Conservation (phyloP, 2,888 invertebrate species). For the Gastrophysa polygoni region DNA sequence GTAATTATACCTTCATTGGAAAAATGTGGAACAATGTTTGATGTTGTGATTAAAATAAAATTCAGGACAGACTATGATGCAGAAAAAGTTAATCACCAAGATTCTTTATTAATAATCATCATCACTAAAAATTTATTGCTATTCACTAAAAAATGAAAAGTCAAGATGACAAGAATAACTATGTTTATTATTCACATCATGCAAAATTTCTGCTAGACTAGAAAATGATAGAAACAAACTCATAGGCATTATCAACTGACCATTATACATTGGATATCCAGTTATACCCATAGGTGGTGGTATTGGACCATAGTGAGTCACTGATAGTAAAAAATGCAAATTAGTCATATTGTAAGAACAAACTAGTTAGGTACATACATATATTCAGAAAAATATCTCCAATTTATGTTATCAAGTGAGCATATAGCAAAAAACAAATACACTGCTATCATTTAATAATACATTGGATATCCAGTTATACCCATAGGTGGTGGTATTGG, state of each 20-base stretch:
- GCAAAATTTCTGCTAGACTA: not conserved
- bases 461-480: conserved; percentile 7
- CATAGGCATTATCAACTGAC: conserved; percentile 12
- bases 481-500: conserved; percentile 18
- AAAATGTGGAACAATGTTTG: no score
- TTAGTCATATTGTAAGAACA: not conserved
- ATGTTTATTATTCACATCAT: not conserved
- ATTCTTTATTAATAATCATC: no score
- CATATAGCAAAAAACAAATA: not conserved
- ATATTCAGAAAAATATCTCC: no score
- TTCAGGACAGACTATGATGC: no score
- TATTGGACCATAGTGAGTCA: conserved; percentile 13
- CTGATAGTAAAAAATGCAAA: conserved; percentile 10
- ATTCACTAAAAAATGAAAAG: no score
- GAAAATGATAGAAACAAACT: not conserved
- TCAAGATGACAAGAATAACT: no score
- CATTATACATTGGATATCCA: conserved; percentile 9
- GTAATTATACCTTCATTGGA: no score
- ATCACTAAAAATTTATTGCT: no score
- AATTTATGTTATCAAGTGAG: no score
- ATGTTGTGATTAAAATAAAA: no score
- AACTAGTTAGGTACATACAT: no score
- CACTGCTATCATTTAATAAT: not conserved
- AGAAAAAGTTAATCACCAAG: no score
- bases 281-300: conserved; percentile 16